phyloP scores from a whole-genome alignment of 2,797 vertebrate species.

The Phoebastria nigripes region DNA sequence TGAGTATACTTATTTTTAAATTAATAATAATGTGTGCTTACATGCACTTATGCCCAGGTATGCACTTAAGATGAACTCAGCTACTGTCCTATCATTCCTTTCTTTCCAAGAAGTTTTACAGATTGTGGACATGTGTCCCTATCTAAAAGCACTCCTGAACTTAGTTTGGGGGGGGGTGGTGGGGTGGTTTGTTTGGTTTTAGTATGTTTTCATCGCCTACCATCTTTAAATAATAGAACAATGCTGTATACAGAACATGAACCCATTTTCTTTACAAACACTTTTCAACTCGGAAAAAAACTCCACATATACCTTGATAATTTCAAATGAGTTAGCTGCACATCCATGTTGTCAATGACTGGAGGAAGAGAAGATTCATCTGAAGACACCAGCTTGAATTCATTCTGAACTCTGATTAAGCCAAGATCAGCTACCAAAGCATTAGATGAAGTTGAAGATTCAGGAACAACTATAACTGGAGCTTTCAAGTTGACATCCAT shows the following conservation, averaged over 20 bases:
- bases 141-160: neutral
- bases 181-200: neutral
- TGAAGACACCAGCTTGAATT: slow-evolving; percentile 76
- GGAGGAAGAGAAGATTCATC: slow-evolving; percentile 81
- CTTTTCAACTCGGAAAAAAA: neutral
- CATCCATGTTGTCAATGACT: slow-evolving; percentile 85
- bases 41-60: neutral
- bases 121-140: neutral
- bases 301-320: slow-evolving; percentile 82
- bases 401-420: slow-evolving; percentile 79
- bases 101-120: neutral
- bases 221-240: neutral
- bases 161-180: too few relatives aligned
- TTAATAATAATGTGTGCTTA: neutral
- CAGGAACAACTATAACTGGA: slow-evolving; percentile 78
- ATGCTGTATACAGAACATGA: neutral
- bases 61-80: neutral
- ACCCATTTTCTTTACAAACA: rapidly evolving
- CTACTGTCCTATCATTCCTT: neutral
- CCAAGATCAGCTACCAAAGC: slow-evolving; percentile 79
- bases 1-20: neutral
- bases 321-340: slow-evolving; percentile 88
- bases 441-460: slow-evolving; percentile 74
- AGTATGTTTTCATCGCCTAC: neutral
- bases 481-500: slow-evolving; percentile 81